These are phyloP conservation scores for Patella ulyssiponensis DNA, from an alignment of 2,888 invertebrate species.

Conservation along the genomic window DNA sequence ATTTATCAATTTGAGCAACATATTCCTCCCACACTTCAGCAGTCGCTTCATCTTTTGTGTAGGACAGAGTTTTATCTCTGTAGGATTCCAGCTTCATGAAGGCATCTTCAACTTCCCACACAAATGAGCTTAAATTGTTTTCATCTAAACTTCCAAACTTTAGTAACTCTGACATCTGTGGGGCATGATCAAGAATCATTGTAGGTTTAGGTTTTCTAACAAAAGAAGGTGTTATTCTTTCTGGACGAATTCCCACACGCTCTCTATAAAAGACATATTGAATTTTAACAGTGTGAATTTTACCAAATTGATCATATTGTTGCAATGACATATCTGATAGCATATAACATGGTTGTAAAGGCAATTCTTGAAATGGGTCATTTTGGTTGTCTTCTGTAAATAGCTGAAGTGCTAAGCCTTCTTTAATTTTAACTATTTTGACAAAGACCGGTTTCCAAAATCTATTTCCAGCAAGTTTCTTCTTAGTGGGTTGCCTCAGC, in stretches of 20 bases:
- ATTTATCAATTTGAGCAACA: slow-evolving; percentile 66
- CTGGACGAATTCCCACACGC: slow-evolving; percentile 82
- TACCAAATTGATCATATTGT: slow-evolving; percentile 98
- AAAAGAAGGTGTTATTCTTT: slow-evolving; percentile 69
- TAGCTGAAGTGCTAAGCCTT: slow-evolving; percentile 79
- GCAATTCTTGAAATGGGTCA: slow-evolving; percentile 95
- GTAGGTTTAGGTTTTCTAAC: slow-evolving; percentile 71
- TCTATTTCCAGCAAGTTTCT: slow-evolving; percentile 74
- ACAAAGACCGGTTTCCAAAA: slow-evolving; percentile 99
- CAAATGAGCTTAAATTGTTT: slow-evolving; percentile 93
- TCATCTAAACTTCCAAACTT: slow-evolving; percentile 92
- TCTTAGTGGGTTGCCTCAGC: slow-evolving; percentile 80
- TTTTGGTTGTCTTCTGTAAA: slow-evolving; percentile 87
- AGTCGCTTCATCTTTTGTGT: slow-evolving; percentile 71
- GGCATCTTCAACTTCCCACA: slow-evolving; percentile 91
- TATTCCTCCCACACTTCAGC: slow-evolving; percentile 72
- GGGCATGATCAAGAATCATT: slow-evolving; percentile 90
- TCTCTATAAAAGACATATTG: slow-evolving; percentile 99
- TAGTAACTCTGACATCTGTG: slow-evolving; percentile 92
- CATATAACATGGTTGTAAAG: slow-evolving; percentile 93
- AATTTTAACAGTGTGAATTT: slow-evolving; percentile 97
- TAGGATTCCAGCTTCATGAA: slow-evolving; percentile 74
- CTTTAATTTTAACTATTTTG: slow-evolving; percentile 84
- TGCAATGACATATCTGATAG: slow-evolving; percentile 84
- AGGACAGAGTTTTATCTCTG: slow-evolving; percentile 68